Evolutionary conservation across 64 coral and sea anemone genomes (phyloP).

Genomic region (Stichodactyla helianthus): DNA sequence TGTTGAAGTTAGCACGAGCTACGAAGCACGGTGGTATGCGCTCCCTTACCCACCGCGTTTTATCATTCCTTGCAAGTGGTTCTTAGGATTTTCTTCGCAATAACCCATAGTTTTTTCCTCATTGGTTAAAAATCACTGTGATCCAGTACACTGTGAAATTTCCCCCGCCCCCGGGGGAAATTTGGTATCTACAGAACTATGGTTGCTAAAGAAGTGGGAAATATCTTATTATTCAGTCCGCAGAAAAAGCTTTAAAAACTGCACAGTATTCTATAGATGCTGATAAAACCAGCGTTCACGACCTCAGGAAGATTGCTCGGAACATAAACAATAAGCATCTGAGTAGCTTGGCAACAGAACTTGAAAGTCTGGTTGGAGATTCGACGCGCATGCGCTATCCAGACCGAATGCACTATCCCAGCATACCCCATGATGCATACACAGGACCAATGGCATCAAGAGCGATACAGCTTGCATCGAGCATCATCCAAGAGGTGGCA

Average conservation of each 20-base stretch:
- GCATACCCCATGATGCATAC: slow-evolving; percentile 28
- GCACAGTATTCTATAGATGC: slow-evolving; percentile 66
- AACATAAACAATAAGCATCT: slow-evolving; percentile 34
- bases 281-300: slow-evolving; percentile 32
- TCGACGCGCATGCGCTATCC: slow-evolving; percentile 63
- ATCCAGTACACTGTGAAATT: too few species aligned
- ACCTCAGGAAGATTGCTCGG: slow-evolving; percentile 45
- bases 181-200: too few species aligned
- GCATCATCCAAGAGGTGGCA: slow-evolving; percentile 2
- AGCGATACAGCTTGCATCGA: slow-evolving; percentile 26
- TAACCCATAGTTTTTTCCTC: too few species aligned
- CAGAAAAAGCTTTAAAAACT: slow-evolving; percentile 75
- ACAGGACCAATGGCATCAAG: slow-evolving; percentile 19
- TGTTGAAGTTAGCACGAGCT: too few species aligned
- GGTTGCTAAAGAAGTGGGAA: too few species aligned
- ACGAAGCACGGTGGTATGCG: too few species aligned
- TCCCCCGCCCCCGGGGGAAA: too few species aligned
- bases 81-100: too few species aligned
- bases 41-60: too few species aligned
- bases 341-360: not conserved
- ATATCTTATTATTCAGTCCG: slow-evolving; percentile 33
- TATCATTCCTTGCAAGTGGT: too few species aligned
- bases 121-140: too few species aligned
- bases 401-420: slow-evolving; percentile 28
- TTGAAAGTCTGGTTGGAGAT: slow-evolving; percentile 39